Evolutionary conservation across 2,113 vertebrate species (phyloP).

Genomic region (Plecturocebus donacophilus): DNA sequence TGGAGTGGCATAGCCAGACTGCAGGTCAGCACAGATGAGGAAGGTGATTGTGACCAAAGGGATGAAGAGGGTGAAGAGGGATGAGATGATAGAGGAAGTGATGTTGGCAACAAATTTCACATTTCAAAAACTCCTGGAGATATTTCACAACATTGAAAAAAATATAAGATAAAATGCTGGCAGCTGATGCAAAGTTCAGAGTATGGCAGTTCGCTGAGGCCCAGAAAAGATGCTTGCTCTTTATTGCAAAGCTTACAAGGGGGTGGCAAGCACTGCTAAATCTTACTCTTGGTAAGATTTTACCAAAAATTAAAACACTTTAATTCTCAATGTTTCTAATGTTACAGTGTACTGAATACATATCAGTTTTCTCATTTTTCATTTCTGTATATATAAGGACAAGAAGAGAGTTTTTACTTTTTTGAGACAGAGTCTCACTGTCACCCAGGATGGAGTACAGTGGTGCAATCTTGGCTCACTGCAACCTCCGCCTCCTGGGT

Average conservation of each 20-base stretch:
- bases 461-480: too few relatives aligned
- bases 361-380: not conserved
- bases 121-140: not conserved
- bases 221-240: not conserved
- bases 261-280: not conserved
- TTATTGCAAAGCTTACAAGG: rapidly evolving
- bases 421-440: too few relatives aligned
- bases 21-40: not conserved
- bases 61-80: not conserved
- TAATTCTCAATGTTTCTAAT: not conserved
- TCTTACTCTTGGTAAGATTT: not conserved
- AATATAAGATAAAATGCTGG: not conserved
- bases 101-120: not conserved
- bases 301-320: not conserved
- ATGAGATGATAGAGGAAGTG: not conserved
- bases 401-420: not conserved
- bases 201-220: not conserved
- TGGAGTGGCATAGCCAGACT: not conserved
- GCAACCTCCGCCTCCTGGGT: too few relatives aligned
- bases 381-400: not conserved
- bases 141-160: not conserved
- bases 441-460: too few relatives aligned
- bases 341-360: not conserved
- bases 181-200: not conserved
- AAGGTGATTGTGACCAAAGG: not conserved